Base-by-base conservation (phyloP, 2,797 vertebrate genomes). In the Danio tinwini region DNA sequence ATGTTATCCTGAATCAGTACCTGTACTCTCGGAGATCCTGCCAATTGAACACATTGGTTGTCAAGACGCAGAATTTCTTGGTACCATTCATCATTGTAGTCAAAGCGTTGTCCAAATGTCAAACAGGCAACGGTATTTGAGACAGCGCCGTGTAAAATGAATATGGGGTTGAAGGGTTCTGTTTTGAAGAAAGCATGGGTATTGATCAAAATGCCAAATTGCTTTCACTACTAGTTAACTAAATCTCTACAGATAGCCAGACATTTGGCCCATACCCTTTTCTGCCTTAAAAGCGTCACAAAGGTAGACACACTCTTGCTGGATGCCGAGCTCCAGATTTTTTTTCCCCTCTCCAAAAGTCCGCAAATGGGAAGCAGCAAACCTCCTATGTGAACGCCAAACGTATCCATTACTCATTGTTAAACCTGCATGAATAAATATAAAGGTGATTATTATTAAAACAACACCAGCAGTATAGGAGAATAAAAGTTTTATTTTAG, bases 51-150 rank as follows among this genome's bases (percentile, higher is more conserved):
- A 0, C 89, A 94, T 14, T 94, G 90, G 5, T 87, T 90, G 80
- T 95, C 92, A 82, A 94, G 80, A 17, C 82, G 82, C 64, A 95
- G 82, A 63, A 96, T 4, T 21, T 85, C 83, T 65, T 91, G 90
- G 74, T 94, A 96, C 5, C 76, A 88, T n/a, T 91, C 85, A 17
- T 96, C 93, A 0, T 89, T 88, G 21, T 96, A 97, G 44, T 95
- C 90, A 14, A 94, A 97, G 61, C 93, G 92, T 85, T 91, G 93
- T 7, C 95, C 94, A 3, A 96, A 96, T 78, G 95, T 0, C 0
- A 96, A 78, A 0, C 92, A 93, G 52, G 90, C 92, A 83, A 97
- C 93, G 7, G 96, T 65, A 76, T 97, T 97, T 82, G 92, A 83
- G 55, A 93, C 80, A 0, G 91, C 82, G 6, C 83, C 90, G 71